Evolutionary conservation across 1,140 invertebrate species (phyloP), one percentile per base, ranked within the genome.

Genomic region (Telenomus remus): DNA sequence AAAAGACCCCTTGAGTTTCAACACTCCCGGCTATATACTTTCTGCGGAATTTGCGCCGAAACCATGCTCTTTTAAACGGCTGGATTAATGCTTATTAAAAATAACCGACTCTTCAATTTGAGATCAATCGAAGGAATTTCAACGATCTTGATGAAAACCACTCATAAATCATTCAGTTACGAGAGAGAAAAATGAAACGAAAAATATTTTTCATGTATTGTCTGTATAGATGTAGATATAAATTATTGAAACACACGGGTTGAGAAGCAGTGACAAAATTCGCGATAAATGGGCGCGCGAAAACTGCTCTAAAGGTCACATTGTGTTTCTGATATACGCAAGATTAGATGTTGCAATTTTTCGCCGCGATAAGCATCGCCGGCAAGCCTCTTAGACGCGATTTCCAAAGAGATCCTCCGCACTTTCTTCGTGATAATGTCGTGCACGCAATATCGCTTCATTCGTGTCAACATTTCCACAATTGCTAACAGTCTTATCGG

Each of bases 281-380:
- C 50, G 14, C 35, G 11, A 72, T 72, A 72, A 77, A 72, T 10
- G 49, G 60, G 66, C 63, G 43, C 64, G 48, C 54, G 61, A 69
- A 27, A 27, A 27, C 19, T 27, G 19, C 19, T 70, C 51, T 49
- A 68, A 71, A 78, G 66, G 65, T 68, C 63, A 75, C 55, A 74
- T 71, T 63, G 63, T 64, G 71, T 59, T 75, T 78, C 54, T 55
- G 61, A 68, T 65, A 33, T 39, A 39, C 16, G 59, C 19, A 27
- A 75, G 66, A 79, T 79, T 79, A 63, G 63, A 68, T 71, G 71
- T 66, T 68, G 68, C 64, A 63, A 78, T 79, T 79, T 75, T 72
- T 75, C 59, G 63, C 46, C 14, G 46, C 59, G 76, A 79, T 79
- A 79, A 79, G 37, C 47, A 72, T 75, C 76, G 68, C 42, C 54